phyloP scores from a whole-genome alignment of 1,140 invertebrate species.

The Heliconius eleuchia region DNA sequence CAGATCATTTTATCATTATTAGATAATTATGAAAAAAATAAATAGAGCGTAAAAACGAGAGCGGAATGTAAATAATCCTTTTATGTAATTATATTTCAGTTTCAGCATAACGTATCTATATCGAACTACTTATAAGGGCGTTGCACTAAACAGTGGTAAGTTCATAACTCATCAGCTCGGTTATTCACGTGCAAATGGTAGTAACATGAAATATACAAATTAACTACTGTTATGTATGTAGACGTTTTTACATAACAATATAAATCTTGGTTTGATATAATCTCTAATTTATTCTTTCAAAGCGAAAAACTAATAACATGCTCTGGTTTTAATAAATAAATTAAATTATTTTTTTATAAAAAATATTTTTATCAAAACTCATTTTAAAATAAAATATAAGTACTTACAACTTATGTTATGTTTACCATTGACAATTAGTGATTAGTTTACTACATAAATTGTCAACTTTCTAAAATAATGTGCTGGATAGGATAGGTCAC shows the following conservation, averaged over 20 bases:
- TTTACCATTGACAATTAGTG: too few relatives aligned
- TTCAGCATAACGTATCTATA: slow-evolving; percentile 4
- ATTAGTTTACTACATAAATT: too few relatives aligned
- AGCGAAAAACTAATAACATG: not conserved
- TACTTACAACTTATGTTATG: too few relatives aligned
- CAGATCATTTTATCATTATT: not conserved
- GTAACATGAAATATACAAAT: not conserved
- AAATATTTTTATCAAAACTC: not conserved
- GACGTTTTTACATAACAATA: not conserved
- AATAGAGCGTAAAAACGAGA: slow-evolving; percentile 5
- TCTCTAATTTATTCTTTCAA: too few relatives aligned
- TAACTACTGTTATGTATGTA: not conserved
- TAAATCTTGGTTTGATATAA: not conserved
- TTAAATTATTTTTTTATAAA: too few relatives aligned
- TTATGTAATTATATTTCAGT: slow-evolving; percentile 7
- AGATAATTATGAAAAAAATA: not conserved
- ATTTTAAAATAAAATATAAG: not conserved
- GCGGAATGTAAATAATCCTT: not conserved
- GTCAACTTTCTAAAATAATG: not conserved
- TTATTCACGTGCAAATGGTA: not conserved
- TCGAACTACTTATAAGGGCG: not conserved
- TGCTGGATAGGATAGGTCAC: not conserved
- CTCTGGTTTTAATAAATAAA: not conserved
- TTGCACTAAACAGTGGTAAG: not conserved
- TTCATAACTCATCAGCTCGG: not conserved